Base-by-base conservation (phyloP, 2,797 vertebrate species). In the Cyprinodon diabolis region DNA sequence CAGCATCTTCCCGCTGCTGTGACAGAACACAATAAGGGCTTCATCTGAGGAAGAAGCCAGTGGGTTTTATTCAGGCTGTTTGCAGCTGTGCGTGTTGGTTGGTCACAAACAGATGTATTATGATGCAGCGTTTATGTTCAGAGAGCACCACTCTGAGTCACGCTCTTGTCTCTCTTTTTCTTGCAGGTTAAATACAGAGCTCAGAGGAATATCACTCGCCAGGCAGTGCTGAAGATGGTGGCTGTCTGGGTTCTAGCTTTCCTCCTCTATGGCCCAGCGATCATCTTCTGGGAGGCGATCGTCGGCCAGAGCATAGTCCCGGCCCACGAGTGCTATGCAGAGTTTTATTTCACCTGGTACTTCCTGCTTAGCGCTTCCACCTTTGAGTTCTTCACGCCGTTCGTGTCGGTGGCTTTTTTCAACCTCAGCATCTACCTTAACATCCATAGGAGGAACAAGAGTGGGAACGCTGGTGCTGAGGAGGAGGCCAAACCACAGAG, bases 341-440 rank as follows among this genome's bases (percentile, higher is more conserved):
- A 99, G 83, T 99, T 99, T 88, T 98, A 98, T 82, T 96, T 96
- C 94, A 99, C 98, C 79, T 99, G 97, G 97, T 97, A 99, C 91
- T 99, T 99, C 84, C 96, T 99, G 75, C 96, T 99, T 82, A 96
- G 96, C 0, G 98, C 97, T 7, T 99, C 98, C 21, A 97, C 93
- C 0, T 95, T 99, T 4, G 98, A 99, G 93, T 99, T 99, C 89
- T 99, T 99, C 92, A 95, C 97, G 0, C 98, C 98, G 0, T 99
- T 99, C 80, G 93, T 99, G 88, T 98, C 97, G 0, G 97, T 99
- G 77, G 94, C 95, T 80, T 99, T 97, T 94, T 98, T 99, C 93
- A 99, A 99, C 92, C 92, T 99, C 62, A 97, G 97, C 95, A 99
- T 99, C 83, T 99, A 98, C 93, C 92, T 98, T 91, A 99, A 97